A percentile compares a stretch with the other conserved stretches of the same genome.
Evolutionary conservation across 1,140 invertebrate species (phyloP).

Genomic region (Tetranychus cinnabarinus): DNA sequence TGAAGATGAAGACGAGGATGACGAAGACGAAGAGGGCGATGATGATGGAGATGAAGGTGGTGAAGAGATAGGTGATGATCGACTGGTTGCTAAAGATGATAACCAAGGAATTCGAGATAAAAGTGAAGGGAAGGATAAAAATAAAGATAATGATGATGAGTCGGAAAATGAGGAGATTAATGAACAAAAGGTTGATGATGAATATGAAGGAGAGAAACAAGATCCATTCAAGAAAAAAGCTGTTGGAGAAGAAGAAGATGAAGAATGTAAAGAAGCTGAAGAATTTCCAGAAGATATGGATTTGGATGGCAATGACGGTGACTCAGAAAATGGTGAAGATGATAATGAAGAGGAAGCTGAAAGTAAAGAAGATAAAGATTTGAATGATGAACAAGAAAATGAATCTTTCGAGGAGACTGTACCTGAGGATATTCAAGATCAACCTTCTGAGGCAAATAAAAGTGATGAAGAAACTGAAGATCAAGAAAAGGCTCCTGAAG

Average conservation of each 20-base stretch:
- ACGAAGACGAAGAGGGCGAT: conserved; percentile 7
- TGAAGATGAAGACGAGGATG: conserved; percentile 10
- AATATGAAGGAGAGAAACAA: conserved; percentile 14
- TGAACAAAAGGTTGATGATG: conserved; percentile 11
- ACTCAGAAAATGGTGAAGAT: conserved; percentile 30
- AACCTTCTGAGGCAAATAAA: conserved; percentile 28
- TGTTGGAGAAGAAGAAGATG: conserved; percentile 1
- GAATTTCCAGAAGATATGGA: conserved; percentile 21
- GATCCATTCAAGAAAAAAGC: conserved; percentile 10
- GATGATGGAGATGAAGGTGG: conserved; percentile 6
- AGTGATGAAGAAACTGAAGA: conserved; percentile 14
- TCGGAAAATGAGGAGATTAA: conserved; percentile 31
- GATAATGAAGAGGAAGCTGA: conserved; percentile 16
- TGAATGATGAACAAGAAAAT: conserved; percentile 28
- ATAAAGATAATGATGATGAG: conserved; percentile 9
- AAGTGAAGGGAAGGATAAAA: conserved; percentile 24
- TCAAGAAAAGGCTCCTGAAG: conserved; percentile 17
- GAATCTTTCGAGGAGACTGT: conserved; percentile 1
- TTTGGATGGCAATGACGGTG: conserved; percentile 35
- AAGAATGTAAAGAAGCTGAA: conserved; percentile 30
- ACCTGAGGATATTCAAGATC: conserved; percentile 19
- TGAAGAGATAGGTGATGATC: conserved; percentile 10
- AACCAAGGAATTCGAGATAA: conserved; percentile 15
- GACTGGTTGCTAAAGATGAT: conserved; percentile 23
- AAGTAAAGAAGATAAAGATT: conserved; percentile 20